Conservation (phyloP, 2,888 invertebrate genomes). For the Abrostola triplasia region DNA sequence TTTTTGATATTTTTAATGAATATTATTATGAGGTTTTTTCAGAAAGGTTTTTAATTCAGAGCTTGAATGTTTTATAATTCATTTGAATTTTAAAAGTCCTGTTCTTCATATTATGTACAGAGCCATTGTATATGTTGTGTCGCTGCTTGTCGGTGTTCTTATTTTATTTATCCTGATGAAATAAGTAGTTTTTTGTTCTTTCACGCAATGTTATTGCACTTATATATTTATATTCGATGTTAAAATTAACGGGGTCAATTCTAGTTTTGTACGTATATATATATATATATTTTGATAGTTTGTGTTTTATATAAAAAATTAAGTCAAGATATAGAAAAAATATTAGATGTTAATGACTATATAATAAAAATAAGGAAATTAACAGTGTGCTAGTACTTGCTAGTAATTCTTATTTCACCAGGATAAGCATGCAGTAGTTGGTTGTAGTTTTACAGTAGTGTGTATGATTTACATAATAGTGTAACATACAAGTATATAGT, state of each 20-base stretch:
- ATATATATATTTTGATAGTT: too few species aligned
- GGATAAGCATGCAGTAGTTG: slow-evolving; percentile 68
- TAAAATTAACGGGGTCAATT: too few species aligned
- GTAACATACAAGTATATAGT: slow-evolving; percentile 73
- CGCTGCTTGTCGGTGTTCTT: slow-evolving; percentile 56
- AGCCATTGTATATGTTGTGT: slow-evolving; percentile 76
- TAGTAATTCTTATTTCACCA: slow-evolving; percentile 57
- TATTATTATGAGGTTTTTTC: slow-evolving; percentile 26
- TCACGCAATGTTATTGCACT: not conserved
- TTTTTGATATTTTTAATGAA: slow-evolving; percentile 12
- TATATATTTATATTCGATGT: slow-evolving; percentile 3
- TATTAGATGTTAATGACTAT: too few species aligned
- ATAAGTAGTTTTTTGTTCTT: slow-evolving; percentile 23
- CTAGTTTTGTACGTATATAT: not conserved
- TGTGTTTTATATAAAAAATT: too few species aligned
- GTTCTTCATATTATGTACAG: slow-evolving; percentile 26
- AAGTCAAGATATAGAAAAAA: too few species aligned
- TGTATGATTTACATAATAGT: slow-evolving; percentile 56
- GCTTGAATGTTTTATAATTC: slow-evolving; percentile 25
- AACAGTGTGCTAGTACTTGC: not conserved
- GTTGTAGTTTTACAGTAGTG: slow-evolving; percentile 63
- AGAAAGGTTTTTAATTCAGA: slow-evolving; percentile 17
- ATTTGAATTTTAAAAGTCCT: slow-evolving; percentile 8
- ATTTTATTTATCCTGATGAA: slow-evolving; percentile 65
- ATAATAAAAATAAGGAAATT: too few species aligned